phyloP scores from a whole-genome alignment of 2,797 vertebrate species.

The Pogoniulus pusillus region DNA sequence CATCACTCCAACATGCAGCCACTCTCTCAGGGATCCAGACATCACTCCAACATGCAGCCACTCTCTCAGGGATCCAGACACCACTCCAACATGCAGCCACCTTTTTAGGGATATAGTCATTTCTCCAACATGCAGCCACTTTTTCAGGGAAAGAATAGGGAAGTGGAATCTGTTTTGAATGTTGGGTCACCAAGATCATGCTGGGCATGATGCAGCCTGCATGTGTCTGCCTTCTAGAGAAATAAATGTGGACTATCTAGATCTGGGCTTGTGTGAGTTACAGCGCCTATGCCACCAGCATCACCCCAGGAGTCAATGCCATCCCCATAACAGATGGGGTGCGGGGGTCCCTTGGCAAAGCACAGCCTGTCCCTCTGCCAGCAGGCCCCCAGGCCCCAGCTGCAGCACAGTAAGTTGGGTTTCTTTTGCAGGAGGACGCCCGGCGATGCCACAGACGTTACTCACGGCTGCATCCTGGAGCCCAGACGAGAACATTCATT shows the following conservation, averaged over 20 bases:
- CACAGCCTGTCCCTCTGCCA: not conserved
- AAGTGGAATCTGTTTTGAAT: accelerated
- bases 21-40: too few species aligned
- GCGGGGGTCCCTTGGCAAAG: not conserved
- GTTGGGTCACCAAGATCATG: accelerated
- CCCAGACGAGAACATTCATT: slow-evolving; percentile 47
- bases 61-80: not conserved
- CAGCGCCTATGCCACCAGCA: accelerated
- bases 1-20: too few species aligned
- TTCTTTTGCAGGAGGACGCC: not conserved
- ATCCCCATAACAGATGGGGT: not conserved
- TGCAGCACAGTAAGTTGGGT: not conserved
- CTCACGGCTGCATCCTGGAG: not conserved
- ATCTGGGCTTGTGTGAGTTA: not conserved
- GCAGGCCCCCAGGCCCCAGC: not conserved
- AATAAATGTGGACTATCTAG: accelerated
- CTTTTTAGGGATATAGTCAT: not conserved
- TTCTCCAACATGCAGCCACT: not conserved
- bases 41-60: too few species aligned
- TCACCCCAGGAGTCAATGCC: not conserved
- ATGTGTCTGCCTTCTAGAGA: accelerated
- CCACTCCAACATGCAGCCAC: accelerated
- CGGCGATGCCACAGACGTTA: not conserved
- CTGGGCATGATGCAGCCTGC: not conserved
- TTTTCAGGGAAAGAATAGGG: not conserved